Evolutionary conservation across 2,797 vertebrate genomes (phyloP).

Genomic region (Poeciliopsis gracilis): DNA sequence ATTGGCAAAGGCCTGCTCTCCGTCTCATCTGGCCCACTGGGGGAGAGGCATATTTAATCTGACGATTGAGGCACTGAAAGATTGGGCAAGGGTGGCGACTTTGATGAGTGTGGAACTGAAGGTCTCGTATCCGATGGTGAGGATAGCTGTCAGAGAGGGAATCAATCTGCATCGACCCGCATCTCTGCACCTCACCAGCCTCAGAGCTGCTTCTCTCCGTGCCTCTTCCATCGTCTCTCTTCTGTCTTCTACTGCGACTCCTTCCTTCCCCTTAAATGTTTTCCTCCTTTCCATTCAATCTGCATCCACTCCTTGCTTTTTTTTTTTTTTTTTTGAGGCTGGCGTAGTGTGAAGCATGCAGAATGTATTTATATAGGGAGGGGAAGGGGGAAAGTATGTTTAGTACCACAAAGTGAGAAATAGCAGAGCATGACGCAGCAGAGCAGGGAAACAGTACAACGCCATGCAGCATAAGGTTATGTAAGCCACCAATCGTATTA

Average conservation of each 20-base stretch:
- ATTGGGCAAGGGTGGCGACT: slow-evolving; percentile 57
- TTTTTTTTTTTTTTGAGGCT: not conserved
- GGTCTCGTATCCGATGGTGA: slow-evolving; percentile 49
- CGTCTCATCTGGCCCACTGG: slow-evolving; percentile 30
- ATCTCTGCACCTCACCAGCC: slow-evolving; percentile 38
- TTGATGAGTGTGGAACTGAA: slow-evolving; percentile 71
- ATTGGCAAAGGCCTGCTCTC: slow-evolving; percentile 26
- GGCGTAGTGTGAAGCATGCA: not conserved
- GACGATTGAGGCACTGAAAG: slow-evolving; percentile 72
- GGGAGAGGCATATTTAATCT: slow-evolving; percentile 57
- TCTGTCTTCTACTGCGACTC: not conserved
- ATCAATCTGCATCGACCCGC: slow-evolving; percentile 57
- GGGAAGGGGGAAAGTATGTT: too few relatives aligned
- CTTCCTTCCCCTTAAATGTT: not conserved
- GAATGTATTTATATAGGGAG: not conserved
- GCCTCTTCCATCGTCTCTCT: slow-evolving; percentile 13
- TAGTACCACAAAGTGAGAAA: slow-evolving; percentile 9
- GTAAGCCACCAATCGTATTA: slow-evolving; percentile 16
- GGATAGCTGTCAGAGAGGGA: slow-evolving; percentile 45
- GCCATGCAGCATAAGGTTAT: slow-evolving; percentile 27
- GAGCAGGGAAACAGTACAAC: slow-evolving; percentile 10
- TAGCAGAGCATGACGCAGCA: slow-evolving; percentile 13
- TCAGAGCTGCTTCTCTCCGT: slow-evolving; percentile 13
- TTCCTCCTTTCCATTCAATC: not conserved
- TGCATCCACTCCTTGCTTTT: not conserved